These are phyloP conservation scores for Drosophila acutilabella DNA, from an alignment of 2,888 invertebrate genomes.

Conservation along the genomic window DNA sequence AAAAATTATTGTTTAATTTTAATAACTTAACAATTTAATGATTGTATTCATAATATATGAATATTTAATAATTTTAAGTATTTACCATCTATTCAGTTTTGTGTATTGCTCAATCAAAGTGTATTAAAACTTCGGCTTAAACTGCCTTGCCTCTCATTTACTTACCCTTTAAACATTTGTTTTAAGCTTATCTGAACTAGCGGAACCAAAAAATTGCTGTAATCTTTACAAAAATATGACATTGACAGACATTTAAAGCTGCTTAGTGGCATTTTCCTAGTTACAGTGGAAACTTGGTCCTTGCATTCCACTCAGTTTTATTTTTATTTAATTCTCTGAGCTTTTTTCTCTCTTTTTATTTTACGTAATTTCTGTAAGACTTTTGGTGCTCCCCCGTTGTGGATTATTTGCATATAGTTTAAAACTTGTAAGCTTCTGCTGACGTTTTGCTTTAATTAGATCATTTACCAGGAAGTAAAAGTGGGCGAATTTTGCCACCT, in stretches of 20 bases:
- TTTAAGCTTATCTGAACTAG: conserved; percentile 59
- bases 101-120: background rate
- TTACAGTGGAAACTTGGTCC: conserved; percentile 57
- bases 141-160: conserved; percentile 13
- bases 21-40: too few relatives aligned
- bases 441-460: conserved; percentile 66
- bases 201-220: conserved; percentile 60
- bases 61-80: too few relatives aligned
- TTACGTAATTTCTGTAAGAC: conserved; percentile 5
- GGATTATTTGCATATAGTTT: conserved; percentile 59
- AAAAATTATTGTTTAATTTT: too few relatives aligned
- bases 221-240: conserved; percentile 71
- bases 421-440: conserved; percentile 56
- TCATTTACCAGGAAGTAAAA: conserved; percentile 50
- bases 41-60: too few relatives aligned
- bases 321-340: conserved; percentile 12
- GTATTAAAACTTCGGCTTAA: background rate
- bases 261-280: conserved; percentile 63
- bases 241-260: conserved; percentile 79
- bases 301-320: conserved; percentile 31
- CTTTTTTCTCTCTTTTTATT: background rate
- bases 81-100: too few relatives aligned
- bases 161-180: conserved; percentile 50
- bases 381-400: conserved; percentile 34
- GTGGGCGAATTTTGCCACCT: conserved; percentile 27